Evolutionary conservation across 2,113 vertebrate genomes (phyloP).

Genomic region (Rhinolophus ferrumequinum): DNA sequence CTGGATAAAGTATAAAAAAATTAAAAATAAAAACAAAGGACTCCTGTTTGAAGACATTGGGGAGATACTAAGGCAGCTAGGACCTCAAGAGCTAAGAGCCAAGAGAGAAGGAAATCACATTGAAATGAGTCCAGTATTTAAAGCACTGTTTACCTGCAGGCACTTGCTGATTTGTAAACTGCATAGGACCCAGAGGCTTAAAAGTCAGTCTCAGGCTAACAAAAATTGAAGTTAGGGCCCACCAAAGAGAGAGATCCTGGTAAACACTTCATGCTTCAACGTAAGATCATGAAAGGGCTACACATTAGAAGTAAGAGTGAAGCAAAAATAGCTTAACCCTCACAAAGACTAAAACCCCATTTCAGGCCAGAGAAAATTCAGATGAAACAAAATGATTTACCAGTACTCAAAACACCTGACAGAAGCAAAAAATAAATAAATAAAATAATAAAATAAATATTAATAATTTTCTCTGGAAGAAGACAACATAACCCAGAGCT

Average conservation of each 20-base stretch:
- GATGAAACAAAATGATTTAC: background rate
- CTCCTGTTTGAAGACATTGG: constrained; percentile 56
- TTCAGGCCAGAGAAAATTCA: background rate
- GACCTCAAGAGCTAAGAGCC: background rate
- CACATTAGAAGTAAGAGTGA: background rate
- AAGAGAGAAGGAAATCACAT: background rate
- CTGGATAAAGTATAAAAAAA: constrained; percentile 47
- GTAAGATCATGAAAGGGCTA: background rate
- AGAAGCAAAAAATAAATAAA: background rate
- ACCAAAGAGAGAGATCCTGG: background rate
- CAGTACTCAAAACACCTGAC: background rate
- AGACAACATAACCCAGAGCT: background rate
- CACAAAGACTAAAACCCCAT: background rate
- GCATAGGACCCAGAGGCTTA: background rate
- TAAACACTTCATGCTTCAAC: background rate
- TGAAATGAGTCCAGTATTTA: background rate
- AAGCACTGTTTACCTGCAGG: background rate
- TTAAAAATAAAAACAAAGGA: constrained; percentile 62
- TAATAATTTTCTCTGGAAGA: background rate
- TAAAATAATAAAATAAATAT: too few species aligned
- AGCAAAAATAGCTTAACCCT: background rate
- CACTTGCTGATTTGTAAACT: background rate
- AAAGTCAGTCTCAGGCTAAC: background rate
- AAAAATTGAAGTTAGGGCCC: background rate
- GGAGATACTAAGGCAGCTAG: constrained; percentile 22